Conservation (phyloP, 2,113 vertebrate species). For the Nymphicus hollandicus region DNA sequence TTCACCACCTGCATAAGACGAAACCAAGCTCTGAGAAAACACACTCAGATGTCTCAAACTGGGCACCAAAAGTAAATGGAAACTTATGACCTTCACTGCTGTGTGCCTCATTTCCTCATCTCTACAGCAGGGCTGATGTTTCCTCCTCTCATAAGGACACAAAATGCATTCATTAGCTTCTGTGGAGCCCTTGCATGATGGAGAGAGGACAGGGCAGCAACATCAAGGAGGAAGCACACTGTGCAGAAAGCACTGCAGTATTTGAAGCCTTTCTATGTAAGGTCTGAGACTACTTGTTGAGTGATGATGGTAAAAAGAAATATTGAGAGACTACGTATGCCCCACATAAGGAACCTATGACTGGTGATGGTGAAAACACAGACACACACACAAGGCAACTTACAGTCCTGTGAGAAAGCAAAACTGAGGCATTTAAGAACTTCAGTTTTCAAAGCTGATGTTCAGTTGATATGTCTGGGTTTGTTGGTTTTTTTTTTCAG, state of each 20-base stretch:
- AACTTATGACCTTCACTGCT: constrained; percentile 54
- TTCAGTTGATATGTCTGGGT: not conserved
- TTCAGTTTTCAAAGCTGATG: not conserved
- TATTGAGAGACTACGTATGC: accelerated
- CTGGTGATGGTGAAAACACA: not conserved
- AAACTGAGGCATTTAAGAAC: not conserved
- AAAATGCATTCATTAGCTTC: not conserved
- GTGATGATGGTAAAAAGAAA: not conserved
- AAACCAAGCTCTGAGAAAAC: not conserved
- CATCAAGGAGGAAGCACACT: not conserved
- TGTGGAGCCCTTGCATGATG: accelerated
- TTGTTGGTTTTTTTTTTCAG: not conserved
- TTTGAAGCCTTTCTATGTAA: not conserved
- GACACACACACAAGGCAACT: not conserved
- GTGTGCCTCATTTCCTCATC: constrained; percentile 35
- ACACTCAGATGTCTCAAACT: not conserved
- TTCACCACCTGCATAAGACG: not conserved
- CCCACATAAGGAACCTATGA: not conserved
- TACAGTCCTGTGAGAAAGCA: not conserved
- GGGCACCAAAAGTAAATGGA: constrained; percentile 27
- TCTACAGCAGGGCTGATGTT: not conserved
- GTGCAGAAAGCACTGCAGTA: not conserved
- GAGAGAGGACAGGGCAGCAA: not conserved
- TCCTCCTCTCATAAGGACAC: not conserved
- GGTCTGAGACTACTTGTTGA: not conserved